Evolutionary conservation across 2,797 vertebrate species (phyloP).

Genomic region (Sebastiscus albofasciatus): DNA sequence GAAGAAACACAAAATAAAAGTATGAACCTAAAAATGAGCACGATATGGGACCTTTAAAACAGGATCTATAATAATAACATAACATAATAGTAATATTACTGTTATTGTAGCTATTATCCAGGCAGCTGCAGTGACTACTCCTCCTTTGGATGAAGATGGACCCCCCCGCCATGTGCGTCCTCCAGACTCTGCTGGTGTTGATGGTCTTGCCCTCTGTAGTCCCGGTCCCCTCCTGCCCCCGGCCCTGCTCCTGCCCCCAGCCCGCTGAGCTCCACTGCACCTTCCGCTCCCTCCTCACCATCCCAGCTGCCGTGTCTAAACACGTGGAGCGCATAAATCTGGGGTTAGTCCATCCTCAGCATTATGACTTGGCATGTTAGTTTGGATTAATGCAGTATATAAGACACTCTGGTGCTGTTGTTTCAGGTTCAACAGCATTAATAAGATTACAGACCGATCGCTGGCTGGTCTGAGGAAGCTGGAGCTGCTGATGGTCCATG

Average conservation of each 20-base stretch:
- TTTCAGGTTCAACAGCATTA: slow-evolving; percentile 93
- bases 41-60: background rate
- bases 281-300: slow-evolving; percentile 87
- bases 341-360: slow-evolving; percentile 80
- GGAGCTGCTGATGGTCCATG: slow-evolving; percentile 93
- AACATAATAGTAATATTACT: background rate
- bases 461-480: slow-evolving; percentile 87
- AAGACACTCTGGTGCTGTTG: background rate
- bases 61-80: background rate
- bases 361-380: background rate
- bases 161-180: slow-evolving; percentile 55
- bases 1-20: no score
- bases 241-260: slow-evolving; percentile 90
- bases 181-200: slow-evolving; percentile 76
- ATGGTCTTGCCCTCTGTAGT: slow-evolving; percentile 19
- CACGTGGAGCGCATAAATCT: slow-evolving; percentile 92
- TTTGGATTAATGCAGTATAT: background rate
- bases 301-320: slow-evolving; percentile 83
- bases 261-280: slow-evolving; percentile 94
- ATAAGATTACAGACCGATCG: slow-evolving; percentile 82
- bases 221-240: slow-evolving; percentile 84
- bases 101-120: background rate
- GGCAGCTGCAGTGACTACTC: slow-evolving; percentile 25
- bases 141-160: slow-evolving; percentile 42
- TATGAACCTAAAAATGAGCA: no score